These are phyloP conservation scores for Cebidichthys violaceus DNA, from an alignment of 2,113 vertebrate genomes.

Conservation along the genomic window DNA sequence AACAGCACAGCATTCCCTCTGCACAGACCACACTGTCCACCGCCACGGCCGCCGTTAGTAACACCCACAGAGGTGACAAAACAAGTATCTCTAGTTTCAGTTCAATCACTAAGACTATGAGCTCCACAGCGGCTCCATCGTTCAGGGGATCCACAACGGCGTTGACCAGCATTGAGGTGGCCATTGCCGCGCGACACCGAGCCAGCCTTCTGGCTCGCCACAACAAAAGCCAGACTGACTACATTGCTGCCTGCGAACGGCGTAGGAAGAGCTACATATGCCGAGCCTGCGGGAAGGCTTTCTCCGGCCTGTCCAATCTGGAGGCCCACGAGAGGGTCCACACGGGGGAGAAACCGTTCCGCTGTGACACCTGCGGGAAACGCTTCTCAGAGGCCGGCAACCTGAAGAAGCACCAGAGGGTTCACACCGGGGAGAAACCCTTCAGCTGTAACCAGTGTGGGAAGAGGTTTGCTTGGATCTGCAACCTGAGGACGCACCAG, in stretches of 20 bases:
- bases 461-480: conserved; percentile 81
- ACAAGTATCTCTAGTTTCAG: conserved; percentile 5
- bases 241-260: not conserved
- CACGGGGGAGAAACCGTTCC: conserved; percentile 81
- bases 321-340: conserved; percentile 81
- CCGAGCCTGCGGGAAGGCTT: conserved; percentile 77
- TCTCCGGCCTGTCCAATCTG: conserved; percentile 77
- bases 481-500: conserved; percentile 82
- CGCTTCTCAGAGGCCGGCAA: conserved; percentile 82
- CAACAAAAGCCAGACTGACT: not conserved
- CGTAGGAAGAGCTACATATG: conserved; percentile 74
- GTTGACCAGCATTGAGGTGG: conserved; percentile 3
- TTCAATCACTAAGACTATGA: conserved; percentile 17
- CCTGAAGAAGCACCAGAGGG: conserved; percentile 82
- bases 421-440: conserved; percentile 83
- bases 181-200: not conserved
- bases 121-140: conserved; percentile 1
- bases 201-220: conserved; percentile 1
- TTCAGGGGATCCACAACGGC: conserved; percentile 5
- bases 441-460: conserved; percentile 77
- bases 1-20: not conserved
- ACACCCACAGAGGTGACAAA: not conserved
- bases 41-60: not conserved
- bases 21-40: not conserved
- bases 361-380: conserved; percentile 79